Evolutionary conservation across 2,113 vertebrate species (phyloP), one percentile per base, ranked within the genome.

Genomic region (Thamnaconus septentrionalis): DNA sequence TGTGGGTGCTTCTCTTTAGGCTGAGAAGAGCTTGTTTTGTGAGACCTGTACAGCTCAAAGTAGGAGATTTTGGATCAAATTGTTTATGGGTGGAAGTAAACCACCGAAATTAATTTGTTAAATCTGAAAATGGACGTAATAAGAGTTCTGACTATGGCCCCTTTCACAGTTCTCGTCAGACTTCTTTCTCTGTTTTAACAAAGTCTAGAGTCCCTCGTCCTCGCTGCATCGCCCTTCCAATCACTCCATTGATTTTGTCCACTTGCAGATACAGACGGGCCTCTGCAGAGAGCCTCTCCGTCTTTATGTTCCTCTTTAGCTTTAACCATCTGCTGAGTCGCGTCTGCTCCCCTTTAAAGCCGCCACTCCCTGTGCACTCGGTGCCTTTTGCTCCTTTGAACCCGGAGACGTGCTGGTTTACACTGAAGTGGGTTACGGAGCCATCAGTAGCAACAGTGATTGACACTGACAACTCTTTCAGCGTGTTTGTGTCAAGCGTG

Each of bases 401-500:
- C 71, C 80, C 68, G 41, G 55, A 69, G 59, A 41, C 76, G 47
- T 52, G 74, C 61, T n/a, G 75, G 59, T 69, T 79, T 67, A 83
- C 75, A 67, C 41, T 52, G 45, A 62, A 73, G 53, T 51, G 47
- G 71, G 74, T 75, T 67, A 71, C 18, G 64, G 64, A 59, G 58
- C 73, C 77, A 87, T 81, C 79, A 78, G 61, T 69, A 60, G 59
- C 77, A 75, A 31, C 64, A 53, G 71, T 84, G 75, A 85, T 71
- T 81, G 82, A 80, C 81, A 78, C 66, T 8, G 18, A 64, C 82
- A 75, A 58, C 62, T 56, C 55, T 50, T 70, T 41, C 11, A 10
- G 53, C 8, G 64, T 61, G 50, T 58, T 58, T 55, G 47, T 75
- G 75, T 82, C 70, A 73, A 50, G 53, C 46, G 3, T 69, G 71